Evolutionary conservation across 2,113 vertebrate species (phyloP).

Genomic region (Oxygymnocypris stewartii): DNA sequence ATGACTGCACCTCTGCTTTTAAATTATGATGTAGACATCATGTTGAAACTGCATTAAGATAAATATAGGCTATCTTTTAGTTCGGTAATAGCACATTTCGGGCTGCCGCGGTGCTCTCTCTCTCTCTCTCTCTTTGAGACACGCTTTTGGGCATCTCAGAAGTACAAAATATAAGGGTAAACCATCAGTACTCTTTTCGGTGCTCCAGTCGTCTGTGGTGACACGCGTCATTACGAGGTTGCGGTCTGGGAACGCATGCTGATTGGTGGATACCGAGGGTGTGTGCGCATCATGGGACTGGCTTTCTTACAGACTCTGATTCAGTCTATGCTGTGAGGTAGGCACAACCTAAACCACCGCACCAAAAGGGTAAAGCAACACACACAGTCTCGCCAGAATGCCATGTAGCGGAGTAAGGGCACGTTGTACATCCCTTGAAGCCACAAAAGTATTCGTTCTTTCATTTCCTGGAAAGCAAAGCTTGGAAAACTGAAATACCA

Average conservation of each 20-base stretch:
- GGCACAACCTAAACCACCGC: constrained; percentile 7
- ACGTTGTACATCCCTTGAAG: background rate
- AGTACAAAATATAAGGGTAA: constrained; percentile 50
- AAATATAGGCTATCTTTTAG: constrained; percentile 47
- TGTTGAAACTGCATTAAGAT: constrained; percentile 45
- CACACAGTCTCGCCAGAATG: background rate
- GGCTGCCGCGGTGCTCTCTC: background rate
- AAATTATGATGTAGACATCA: constrained; percentile 37
- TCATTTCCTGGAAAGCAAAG: constrained; percentile 52
- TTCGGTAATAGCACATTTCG: constrained; percentile 53
- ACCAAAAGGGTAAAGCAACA: constrained; percentile 23
- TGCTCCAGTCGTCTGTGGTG: constrained; percentile 63
- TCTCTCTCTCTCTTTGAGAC: constrained; percentile 40
- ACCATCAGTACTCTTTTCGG: constrained; percentile 48
- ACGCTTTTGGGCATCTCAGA: constrained; percentile 45
- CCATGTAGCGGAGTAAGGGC: background rate
- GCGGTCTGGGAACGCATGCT: constrained; percentile 61
- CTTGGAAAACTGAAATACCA: background rate
- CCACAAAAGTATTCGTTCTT: constrained; percentile 21
- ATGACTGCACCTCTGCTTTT: constrained; percentile 41
- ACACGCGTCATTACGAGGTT: constrained; percentile 67
- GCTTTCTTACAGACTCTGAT: constrained; percentile 70
- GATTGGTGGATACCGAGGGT: constrained; percentile 77
- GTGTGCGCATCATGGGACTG: constrained; percentile 71
- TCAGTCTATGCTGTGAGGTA: constrained; percentile 50